Evolutionary conservation across 2,113 vertebrate species (phyloP).

Genomic region (Epinephelus moara): DNA sequence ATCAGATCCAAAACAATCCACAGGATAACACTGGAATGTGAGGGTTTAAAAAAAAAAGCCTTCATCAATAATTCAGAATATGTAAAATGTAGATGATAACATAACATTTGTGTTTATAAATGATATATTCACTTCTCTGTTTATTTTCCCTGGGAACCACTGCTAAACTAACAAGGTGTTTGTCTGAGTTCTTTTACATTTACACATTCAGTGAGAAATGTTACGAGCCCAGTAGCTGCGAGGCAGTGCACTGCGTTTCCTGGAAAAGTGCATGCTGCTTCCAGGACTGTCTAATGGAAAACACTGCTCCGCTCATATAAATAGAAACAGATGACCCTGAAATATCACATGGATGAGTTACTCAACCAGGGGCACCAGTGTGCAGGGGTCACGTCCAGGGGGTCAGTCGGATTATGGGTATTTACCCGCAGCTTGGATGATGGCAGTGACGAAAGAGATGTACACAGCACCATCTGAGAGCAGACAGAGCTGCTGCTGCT

Average conservation of each 20-base stretch:
- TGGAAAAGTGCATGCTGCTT: slow-evolving; percentile 27
- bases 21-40: neutral
- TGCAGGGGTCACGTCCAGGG: slow-evolving; percentile 34
- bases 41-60: neutral
- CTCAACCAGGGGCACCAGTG: slow-evolving; percentile 33
- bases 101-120: neutral
- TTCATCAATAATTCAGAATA: slow-evolving; percentile 11
- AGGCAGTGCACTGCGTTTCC: neutral
- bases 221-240: slow-evolving; percentile 5
- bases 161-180: neutral
- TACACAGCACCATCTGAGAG: neutral
- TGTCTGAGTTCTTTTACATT: neutral
- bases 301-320: slow-evolving; percentile 29
- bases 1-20: neutral
- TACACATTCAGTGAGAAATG: neutral
- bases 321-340: slow-evolving; percentile 62
- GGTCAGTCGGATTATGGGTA: slow-evolving; percentile 61
- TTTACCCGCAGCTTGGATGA: slow-evolving; percentile 53
- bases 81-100: neutral
- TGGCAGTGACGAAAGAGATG: slow-evolving; percentile 15
- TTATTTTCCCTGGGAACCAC: neutral
- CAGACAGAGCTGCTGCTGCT: slow-evolving; percentile 8
- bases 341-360: slow-evolving; percentile 62
- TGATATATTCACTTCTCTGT: neutral
- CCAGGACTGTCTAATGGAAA: slow-evolving; percentile 2